Percentiles rank a stretch among this genome's conserved stretches.
Evolutionary conservation across 2,797 vertebrate species (phyloP).

Genomic region (Melanotaenia boesemani): DNA sequence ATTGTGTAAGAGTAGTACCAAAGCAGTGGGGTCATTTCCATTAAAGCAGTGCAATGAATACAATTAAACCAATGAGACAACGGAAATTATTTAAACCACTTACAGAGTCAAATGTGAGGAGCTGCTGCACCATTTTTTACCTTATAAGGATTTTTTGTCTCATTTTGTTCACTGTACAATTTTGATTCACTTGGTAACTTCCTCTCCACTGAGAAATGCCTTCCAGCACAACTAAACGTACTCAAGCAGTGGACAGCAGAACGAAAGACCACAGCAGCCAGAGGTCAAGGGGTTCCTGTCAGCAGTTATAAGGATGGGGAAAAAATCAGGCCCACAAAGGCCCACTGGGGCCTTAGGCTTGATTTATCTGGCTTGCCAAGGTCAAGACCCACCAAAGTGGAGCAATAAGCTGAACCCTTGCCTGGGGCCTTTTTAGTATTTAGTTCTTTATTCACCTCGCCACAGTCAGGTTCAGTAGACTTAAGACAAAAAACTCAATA

Average conservation of each 20-base stretch:
- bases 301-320: conserved; percentile 53
- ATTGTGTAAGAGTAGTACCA: background rate
- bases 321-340: conserved; percentile 50
- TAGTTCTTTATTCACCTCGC: conserved; percentile 51
- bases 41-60: background rate
- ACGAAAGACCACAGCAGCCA: conserved; percentile 64
- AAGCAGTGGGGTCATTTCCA: background rate
- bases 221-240: conserved; percentile 42
- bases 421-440: conserved; percentile 61
- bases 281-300: conserved; percentile 67
- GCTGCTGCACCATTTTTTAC: conserved; percentile 6
- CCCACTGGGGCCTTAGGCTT: conserved; percentile 71
- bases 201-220: no score
- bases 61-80: conserved; percentile 6
- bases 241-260: conserved; percentile 50
- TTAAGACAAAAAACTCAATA: conserved; percentile 43
- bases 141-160: conserved; percentile 9
- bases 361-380: conserved; percentile 75
- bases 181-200: conserved; percentile 6
- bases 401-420: conserved; percentile 58
- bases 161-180: background rate
- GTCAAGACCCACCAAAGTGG: conserved; percentile 57
- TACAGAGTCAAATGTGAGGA: background rate
- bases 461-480: conserved; percentile 32
- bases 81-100: background rate